Conservation (phyloP, 2,113 vertebrate genomes). For the Hystrix cristata region DNA sequence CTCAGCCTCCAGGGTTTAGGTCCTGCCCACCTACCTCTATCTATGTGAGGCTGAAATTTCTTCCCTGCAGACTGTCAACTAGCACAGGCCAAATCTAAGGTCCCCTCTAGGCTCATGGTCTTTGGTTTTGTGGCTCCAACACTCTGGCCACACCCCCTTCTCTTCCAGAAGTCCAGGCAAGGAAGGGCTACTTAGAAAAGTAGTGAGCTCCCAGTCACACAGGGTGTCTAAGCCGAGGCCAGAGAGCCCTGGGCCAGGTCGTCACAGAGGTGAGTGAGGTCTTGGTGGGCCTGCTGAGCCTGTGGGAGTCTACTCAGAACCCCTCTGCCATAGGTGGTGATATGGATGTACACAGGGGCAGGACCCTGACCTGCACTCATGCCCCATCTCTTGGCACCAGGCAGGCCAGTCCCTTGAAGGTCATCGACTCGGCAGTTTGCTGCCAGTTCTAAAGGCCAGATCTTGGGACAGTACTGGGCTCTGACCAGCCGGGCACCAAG, state of each 20-base stretch:
- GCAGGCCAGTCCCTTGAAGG: neutral
- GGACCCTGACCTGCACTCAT: neutral
- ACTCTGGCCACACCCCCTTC: neutral
- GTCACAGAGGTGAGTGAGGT: neutral
- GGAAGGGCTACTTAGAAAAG: slow-evolving; percentile 4
- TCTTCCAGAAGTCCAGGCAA: neutral
- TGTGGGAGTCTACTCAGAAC: neutral
- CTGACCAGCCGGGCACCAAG: neutral
- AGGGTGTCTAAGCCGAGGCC: neutral
- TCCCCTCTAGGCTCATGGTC: neutral
- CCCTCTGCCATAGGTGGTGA: neutral
- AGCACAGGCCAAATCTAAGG: neutral
- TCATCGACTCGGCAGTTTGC: neutral
- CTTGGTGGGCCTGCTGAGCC: neutral
- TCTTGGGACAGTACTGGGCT: neutral
- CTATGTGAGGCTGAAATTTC: neutral
- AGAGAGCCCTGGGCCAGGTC: neutral
- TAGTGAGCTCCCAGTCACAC: neutral
- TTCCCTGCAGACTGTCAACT: neutral
- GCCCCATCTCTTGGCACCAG: neutral
- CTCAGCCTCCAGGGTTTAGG: neutral
- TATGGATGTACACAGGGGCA: neutral
- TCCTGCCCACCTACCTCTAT: neutral
- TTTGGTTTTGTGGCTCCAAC: neutral
- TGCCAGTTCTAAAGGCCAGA: neutral